Evolutionary conservation across 1,140 invertebrate species (phyloP), one percentile per base, ranked within the genome.

Genomic region (Octopus sinensis): DNA sequence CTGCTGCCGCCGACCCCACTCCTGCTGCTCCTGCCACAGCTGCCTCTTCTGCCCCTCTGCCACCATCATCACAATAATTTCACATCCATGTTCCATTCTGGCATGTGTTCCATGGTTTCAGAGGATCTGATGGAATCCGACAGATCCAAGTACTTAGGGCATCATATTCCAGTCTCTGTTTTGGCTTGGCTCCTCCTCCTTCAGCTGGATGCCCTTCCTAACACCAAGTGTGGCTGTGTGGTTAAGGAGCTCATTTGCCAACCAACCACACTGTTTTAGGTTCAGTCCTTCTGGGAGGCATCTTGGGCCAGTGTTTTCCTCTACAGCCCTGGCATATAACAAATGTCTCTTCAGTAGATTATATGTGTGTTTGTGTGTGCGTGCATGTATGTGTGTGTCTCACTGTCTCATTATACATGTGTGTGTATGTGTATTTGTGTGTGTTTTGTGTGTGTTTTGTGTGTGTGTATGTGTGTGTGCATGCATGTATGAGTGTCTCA

Each of bases 41-140:
- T 75, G 30, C 80, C 76, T n/a, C 53, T 5, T 75, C 80, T 81
- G 54, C 52, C 54, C 53, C 62, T 53, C 79, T 79, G n/a, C 80
- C 75, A 75, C 80, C 75, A 3, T 73, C 76, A 76, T 73, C 76
- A 30, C 68, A 43, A 43, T 43, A 0, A 43, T 43, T 43, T 43
- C 30, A 43, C 30, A 43, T 43, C 30, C 30, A 43, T 81, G 10
- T 43, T 43, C 30, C 30, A 43, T 43, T 43, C 30, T 43, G 0
- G 0, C 30, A 43, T 43, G 30, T 1, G 30, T 43, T 0, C 30
- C 1, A 43, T 43, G 30, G 30, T 43, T 43, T 43, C 30, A 43
- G 30, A 3, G 30, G 30, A 3, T 43, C 30, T 3, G 30, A 43
- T 43, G 30, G 30, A 43, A 43, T 43, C 30, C 30, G 30, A 43